Base-by-base conservation (phyloP, 2,113 vertebrate species). In the Ivindomyrus marchei region DNA sequence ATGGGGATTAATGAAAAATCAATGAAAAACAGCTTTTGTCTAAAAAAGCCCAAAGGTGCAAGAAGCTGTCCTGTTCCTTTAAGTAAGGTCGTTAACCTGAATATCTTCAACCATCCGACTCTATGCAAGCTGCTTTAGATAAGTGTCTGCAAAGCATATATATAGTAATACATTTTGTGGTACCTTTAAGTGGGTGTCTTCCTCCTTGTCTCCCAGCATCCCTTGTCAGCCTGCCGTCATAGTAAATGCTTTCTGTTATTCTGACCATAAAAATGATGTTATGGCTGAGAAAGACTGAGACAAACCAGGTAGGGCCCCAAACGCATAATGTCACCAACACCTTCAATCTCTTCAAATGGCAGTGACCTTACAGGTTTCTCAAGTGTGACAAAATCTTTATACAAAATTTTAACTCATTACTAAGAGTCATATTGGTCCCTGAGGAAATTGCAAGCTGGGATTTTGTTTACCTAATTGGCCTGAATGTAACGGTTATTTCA, bases 401-500 rank as follows among this genome's bases (percentile, higher is more conserved):
- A 19, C n/a, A 27, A 13, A 39, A 6, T 85, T 19, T 13, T 85
- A 85, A 85, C 21, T 47, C n/a, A 87, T 39, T 56, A 77, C 19
- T 13, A 56, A 70, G 53, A 27, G 39, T 52, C 53, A 17, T 77
- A 86, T 89, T 49, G 13, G 83, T 91, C 83, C 39, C 89, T 52
- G 9, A 53, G 83, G 91, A 50, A 21, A 53, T 27, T 21, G 24
- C 46, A 49, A 62, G 50, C 85, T 66, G 88, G 66, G 88, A 42
- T 90, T 90, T 88, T 90, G 88, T 87, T 90, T 90, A 89, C 85
- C 27, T 88, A 86, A 50, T 47, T 88, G 90, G 50, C 90, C 58
- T 87, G 42, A 47, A 88, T 90, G 88, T 92, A 66, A 86, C n/a
- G 19, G 85, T 5, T 90, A 89, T 90, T 91, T 92, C 84, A 91